Conservation (phyloP, 2,113 vertebrate genomes). For the Phaethornis superciliosus region DNA sequence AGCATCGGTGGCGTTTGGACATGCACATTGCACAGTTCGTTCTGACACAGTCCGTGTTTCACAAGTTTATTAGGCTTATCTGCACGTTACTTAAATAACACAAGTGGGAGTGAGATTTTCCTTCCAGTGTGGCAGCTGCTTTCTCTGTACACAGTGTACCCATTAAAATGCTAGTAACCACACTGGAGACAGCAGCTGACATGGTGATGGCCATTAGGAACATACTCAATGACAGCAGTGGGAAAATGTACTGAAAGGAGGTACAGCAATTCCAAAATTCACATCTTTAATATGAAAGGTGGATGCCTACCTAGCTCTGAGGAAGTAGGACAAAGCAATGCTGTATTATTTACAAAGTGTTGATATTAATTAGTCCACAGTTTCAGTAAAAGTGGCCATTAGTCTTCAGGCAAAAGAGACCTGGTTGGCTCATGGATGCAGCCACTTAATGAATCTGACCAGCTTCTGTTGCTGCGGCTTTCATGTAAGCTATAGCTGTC, state of each 20-base stretch:
- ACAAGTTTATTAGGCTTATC: background rate
- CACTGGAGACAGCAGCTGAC: background rate
- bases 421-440: background rate
- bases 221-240: rapidly evolving
- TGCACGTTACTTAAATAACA: background rate
- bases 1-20: rapidly evolving
- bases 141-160: background rate
- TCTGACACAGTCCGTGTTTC: background rate
- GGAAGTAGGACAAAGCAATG: background rate
- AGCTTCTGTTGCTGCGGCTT: background rate
- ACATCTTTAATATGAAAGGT: background rate
- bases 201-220: background rate
- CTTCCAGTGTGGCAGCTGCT: background rate
- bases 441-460: rapidly evolving
- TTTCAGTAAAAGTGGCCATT: rapidly evolving
- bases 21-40: rapidly evolving
- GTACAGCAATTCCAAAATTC: background rate
- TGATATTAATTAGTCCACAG: background rate
- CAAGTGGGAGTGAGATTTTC: background rate
- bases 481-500: background rate
- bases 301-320: background rate
- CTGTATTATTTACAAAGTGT: background rate
- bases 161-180: background rate
- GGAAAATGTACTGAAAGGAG: background rate
- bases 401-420: background rate